phyloP scores from a whole-genome alignment of 1,140 invertebrate genomes.

The Euura saliciscinereae region DNA sequence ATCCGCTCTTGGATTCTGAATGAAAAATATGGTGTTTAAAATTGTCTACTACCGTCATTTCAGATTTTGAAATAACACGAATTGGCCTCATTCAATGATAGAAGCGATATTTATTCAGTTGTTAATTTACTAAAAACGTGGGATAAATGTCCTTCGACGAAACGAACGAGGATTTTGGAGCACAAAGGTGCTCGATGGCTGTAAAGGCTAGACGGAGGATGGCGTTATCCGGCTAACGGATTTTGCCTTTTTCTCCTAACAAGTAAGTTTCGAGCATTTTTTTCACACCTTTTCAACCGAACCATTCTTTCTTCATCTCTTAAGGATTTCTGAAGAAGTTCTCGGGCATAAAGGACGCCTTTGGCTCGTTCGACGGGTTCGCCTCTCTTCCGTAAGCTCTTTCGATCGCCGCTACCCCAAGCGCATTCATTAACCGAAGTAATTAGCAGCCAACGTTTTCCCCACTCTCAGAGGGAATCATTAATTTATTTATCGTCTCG shows the following conservation, averaged over 20 bases:
- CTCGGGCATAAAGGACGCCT: neutral
- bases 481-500: conserved; percentile 5
- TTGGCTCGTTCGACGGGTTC: neutral
- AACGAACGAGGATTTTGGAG: neutral
- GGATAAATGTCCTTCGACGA: neutral
- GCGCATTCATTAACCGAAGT: neutral
- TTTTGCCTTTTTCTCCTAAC: neutral
- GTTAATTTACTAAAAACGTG: neutral
- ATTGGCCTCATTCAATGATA: too few species aligned
- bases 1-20: too few species aligned
- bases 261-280: neutral
- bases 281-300: neutral
- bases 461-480: neutral
- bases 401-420: neutral
- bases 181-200: neutral
- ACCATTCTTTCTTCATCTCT: neutral
- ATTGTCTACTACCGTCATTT: too few species aligned
- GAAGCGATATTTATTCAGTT: neutral
- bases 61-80: too few species aligned
- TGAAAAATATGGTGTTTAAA: too few species aligned
- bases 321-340: conserved; percentile 5
- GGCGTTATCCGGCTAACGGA: neutral
- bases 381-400: neutral
- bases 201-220: neutral
- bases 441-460: neutral